phyloP scores from a whole-genome alignment of 2,113 vertebrate species.

The Muscicapa adusta region DNA sequence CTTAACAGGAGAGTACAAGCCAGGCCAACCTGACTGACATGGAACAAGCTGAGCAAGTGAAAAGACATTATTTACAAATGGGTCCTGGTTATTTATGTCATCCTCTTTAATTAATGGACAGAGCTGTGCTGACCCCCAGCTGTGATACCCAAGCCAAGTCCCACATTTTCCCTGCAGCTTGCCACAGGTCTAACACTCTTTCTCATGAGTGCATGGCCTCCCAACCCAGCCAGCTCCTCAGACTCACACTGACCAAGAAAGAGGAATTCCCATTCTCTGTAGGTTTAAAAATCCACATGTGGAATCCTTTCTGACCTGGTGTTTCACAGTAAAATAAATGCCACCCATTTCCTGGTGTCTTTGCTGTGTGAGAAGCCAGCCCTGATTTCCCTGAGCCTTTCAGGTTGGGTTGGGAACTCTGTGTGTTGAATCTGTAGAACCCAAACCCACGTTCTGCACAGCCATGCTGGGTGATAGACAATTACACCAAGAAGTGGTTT shows the following conservation, averaged over 20 bases:
- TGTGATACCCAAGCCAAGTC: background rate
- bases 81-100: rapidly evolving
- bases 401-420: background rate
- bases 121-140: background rate
- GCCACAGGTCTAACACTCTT: background rate
- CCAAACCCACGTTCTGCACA: constrained; percentile 1
- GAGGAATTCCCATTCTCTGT: background rate
- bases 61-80: background rate
- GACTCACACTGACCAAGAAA: background rate
- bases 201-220: rapidly evolving
- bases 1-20: background rate
- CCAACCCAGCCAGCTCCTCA: background rate
- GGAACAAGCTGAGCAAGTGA: background rate
- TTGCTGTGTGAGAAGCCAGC: background rate
- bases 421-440: constrained; percentile 19
- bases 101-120: background rate
- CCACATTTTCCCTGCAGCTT: background rate
- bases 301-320: background rate
- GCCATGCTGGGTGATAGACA: background rate
- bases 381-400: background rate
- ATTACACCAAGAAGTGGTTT: background rate
- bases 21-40: background rate
- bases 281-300: background rate
- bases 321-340: background rate
- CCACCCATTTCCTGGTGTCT: background rate